Conservation (phyloP, 2,888 invertebrate species). For the Drosophila mimica region DNA sequence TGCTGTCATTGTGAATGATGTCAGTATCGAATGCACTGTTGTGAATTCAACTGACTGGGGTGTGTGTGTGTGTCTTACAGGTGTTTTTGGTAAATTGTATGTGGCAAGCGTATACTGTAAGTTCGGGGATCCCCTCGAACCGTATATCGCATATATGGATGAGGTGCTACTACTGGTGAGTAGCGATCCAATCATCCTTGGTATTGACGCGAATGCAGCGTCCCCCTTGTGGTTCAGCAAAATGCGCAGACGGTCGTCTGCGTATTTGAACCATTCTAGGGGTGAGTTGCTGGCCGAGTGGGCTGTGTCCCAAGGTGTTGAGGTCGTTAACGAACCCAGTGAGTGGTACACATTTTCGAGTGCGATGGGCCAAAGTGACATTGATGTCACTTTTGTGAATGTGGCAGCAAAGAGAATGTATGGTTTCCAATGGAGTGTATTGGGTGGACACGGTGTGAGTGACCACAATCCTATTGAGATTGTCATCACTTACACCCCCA, state of each 20-base stretch:
- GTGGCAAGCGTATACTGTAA: slow-evolving; percentile 8
- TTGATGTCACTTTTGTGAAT: slow-evolving; percentile 1
- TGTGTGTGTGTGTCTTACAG: slow-evolving; percentile 10
- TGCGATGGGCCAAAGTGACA: not conserved
- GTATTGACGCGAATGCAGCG: slow-evolving; percentile 17
- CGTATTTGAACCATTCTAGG: not conserved
- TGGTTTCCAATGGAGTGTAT: not conserved
- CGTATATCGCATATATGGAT: slow-evolving; percentile 10
- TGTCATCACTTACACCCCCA: not conserved
- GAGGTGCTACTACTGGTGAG: slow-evolving; percentile 24
- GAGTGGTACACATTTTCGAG: slow-evolving; percentile 13
- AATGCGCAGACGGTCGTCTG: not conserved
- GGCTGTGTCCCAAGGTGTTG: slow-evolving; percentile 2
- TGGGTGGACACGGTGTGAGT: not conserved
- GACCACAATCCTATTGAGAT: slow-evolving; percentile 6
- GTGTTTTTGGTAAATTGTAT: slow-evolving; percentile 4
- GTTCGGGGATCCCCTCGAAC: slow-evolving; percentile 9
- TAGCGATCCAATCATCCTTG: slow-evolving; percentile 13
- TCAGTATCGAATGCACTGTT: slow-evolving; percentile 10
- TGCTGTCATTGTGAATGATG: slow-evolving; percentile 16
- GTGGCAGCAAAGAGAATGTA: not conserved
- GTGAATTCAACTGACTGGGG: slow-evolving; percentile 10
- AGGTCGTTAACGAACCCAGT: slow-evolving; percentile 12
- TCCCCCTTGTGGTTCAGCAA: slow-evolving; percentile 30
- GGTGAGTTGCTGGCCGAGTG: slow-evolving; percentile 9